Conservation (phyloP, 2,797 vertebrate species). For the Megalops cyprinoides region DNA sequence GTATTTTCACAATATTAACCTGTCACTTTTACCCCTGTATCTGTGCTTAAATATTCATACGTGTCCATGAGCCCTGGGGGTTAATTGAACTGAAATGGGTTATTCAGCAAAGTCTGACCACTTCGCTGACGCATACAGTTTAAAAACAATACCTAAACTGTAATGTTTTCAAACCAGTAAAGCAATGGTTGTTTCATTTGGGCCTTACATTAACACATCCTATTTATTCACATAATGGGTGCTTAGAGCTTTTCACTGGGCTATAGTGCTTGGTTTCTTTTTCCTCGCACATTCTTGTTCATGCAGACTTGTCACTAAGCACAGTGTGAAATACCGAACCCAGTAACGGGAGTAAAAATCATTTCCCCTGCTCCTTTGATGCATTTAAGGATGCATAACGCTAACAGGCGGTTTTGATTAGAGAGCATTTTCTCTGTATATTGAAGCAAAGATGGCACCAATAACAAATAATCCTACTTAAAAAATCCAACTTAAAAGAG, state of each 20-base stretch:
- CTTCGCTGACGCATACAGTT: not conserved
- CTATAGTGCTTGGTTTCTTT: not conserved
- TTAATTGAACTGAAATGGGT: constrained; percentile 20
- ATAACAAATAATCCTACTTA: constrained; percentile 7
- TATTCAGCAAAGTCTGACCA: not conserved
- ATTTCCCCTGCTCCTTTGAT: too few relatives aligned
- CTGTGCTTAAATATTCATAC: constrained; percentile 6
- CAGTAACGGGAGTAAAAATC: too few relatives aligned
- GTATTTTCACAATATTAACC: constrained; percentile 8
- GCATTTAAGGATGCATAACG: not conserved
- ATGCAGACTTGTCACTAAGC: not conserved
- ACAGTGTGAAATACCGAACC: too few relatives aligned
- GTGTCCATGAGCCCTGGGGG: not conserved
- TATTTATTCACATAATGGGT: not conserved
- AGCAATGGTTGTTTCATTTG: not conserved
- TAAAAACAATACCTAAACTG: constrained; percentile 10
- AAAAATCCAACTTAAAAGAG: too few relatives aligned
- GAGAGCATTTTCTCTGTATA: not conserved
- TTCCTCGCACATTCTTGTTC: not conserved
- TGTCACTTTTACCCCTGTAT: constrained; percentile 12
- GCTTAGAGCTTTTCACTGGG: not conserved
- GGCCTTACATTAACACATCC: not conserved
- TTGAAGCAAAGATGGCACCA: not conserved
- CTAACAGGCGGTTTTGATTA: not conserved
- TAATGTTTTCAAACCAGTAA: not conserved